Evolutionary conservation across 2,888 invertebrate genomes (phyloP), one percentile per base, ranked within the genome.

Genomic region (Brenthis daphne): DNA sequence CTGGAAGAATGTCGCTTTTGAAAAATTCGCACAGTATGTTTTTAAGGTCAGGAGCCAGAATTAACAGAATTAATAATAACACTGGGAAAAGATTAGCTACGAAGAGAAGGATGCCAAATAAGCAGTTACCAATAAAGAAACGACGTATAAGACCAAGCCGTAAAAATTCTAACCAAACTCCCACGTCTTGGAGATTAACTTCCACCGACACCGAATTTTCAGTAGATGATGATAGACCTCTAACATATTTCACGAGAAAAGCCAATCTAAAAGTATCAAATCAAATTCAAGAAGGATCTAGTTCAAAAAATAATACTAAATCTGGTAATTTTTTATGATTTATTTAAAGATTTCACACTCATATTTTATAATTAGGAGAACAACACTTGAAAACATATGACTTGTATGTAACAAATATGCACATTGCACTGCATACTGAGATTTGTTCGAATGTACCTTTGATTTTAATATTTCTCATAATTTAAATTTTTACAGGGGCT

Each of bases 171-270:
- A 13, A 13, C 13, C n/a, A 13, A 37, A 37, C 63, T n/a, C 50
- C 29, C 6, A 29, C 12, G n/a, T 29, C 5, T 11, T 50, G 48
- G 60, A 60, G 20, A 58, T 24, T 33, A 8, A 29, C 24, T 60
- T 14, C 60, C 20, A 16, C 37, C 16, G 63, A 63, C 14, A 43
- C 3, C 2, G 63, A 63, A 1, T 63, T 37, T 63, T 63, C 63
- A 1, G 12, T 55, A 2, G 55, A 64, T 24, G 64, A 64, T 55
- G 64, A 64, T 8, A 20, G n/a, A 16, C 64, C 64, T 8, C n/a
- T 64, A n/a, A 43, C 43, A 3, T 47, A 24, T 47, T 64, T 55
- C 16, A 29, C 64, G 12, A 64, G 55, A 55, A 4, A 47, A 29
- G 14, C 6, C 29, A 47, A 6, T n/a, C 14, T 6, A 3, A 47